Evolutionary conservation across 2,797 vertebrate species (phyloP), one percentile per base, ranked within the genome.

Genomic region (Onychomys arenicola): DNA sequence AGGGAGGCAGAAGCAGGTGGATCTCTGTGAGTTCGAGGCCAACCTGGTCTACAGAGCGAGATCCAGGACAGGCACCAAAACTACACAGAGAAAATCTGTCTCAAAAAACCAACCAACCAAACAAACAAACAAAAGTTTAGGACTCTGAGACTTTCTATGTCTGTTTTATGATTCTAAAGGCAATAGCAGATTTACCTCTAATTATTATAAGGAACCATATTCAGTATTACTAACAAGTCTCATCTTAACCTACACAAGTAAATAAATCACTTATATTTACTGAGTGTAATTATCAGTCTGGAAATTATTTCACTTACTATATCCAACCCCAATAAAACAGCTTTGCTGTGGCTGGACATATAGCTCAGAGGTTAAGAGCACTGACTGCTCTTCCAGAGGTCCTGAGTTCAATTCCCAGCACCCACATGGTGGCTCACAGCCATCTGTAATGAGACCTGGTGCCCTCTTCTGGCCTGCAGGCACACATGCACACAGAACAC

Each of bases 301-400:
- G 59, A 91, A 94, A 55, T 21, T 92, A 40, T 94, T 81, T 96
- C 49, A 80, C 32, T 46, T 88, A 69, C 76, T 90, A 49, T 87
- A 73, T 27, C 61, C 34, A 93, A 76, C 61, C 27, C 55, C 19
- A 17, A 37, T 32, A 23, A 76, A 14, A 82, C 0, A 59, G n/a
- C n/a, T n/a, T n/a, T n/a, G n/a, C n/a, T n/a, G n/a, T n/a, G n/a
- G n/a, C n/a, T n/a, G n/a, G n/a, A n/a, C n/a, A n/a, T n/a, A n/a
- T n/a, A n/a, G n/a, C n/a, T n/a, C n/a, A n/a, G n/a, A n/a, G n/a
- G n/a, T n/a, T n/a, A n/a, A n/a, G n/a, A n/a, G n/a, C n/a, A n/a
- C n/a, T n/a, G n/a, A n/a, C n/a, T n/a, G n/a, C n/a, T n/a, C n/a
- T n/a, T n/a, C n/a, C n/a, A n/a, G n/a, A n/a, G n/a, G n/a, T n/a